Evolutionary conservation across 2,797 vertebrate species (phyloP).

Genomic region (Falco novaeseelandiae): DNA sequence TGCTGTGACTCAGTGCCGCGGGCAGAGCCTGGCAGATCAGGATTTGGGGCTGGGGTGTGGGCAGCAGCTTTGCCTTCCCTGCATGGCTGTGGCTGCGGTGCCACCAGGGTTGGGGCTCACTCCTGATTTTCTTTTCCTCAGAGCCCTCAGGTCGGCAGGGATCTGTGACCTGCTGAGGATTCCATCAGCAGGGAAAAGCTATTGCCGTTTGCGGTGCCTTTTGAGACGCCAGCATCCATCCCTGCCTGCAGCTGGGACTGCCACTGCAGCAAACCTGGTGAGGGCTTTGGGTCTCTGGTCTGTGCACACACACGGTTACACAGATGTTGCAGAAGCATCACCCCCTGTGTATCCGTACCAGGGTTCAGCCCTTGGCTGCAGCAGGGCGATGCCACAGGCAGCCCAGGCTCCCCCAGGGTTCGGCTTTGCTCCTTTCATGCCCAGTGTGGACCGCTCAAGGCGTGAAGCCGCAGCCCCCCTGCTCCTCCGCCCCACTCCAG

Average conservation of each 20-base stretch:
- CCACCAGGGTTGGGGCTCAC: background rate
- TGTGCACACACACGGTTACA: fast-evolving
- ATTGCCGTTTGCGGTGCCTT: background rate
- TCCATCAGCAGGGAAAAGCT: fast-evolving
- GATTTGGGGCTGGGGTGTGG: background rate
- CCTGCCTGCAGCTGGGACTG: background rate
- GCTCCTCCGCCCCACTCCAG: fast-evolving
- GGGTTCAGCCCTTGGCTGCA: background rate
- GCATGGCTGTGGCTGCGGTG: background rate
- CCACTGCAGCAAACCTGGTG: fast-evolving
- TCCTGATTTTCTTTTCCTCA: background rate
- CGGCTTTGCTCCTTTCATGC: background rate
- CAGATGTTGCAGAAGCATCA: fast-evolving
- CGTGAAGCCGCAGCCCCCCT: fast-evolving
- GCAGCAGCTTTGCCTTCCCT: background rate
- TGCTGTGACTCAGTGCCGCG: background rate
- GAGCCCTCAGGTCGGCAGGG: background rate
- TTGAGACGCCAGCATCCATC: background rate
- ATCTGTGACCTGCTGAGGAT: background rate
- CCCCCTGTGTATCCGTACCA: fast-evolving
- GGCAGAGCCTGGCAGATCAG: background rate
- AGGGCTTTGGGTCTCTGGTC: background rate
- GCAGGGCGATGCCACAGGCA: background rate
- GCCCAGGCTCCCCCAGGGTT: background rate
- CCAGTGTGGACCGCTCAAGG: fast-evolving